Evolutionary conservation across 2,888 invertebrate species (phyloP).

Genomic region (Phorcus lineatus): DNA sequence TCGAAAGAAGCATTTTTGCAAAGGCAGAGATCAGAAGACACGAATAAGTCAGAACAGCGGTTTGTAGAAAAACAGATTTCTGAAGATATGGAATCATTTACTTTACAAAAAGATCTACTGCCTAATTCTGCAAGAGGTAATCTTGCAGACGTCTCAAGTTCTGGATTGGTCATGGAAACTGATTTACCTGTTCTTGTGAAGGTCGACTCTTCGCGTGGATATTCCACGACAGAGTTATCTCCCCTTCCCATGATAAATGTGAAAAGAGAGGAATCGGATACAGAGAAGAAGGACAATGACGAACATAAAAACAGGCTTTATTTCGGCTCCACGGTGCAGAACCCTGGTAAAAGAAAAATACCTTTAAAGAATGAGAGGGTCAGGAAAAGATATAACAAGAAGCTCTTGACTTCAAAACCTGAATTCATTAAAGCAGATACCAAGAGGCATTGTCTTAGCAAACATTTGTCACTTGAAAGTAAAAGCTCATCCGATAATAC

Average conservation of each 20-base stretch:
- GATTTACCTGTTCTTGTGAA: background rate
- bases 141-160: too few relatives aligned
- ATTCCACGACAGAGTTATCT: background rate
- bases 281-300: background rate
- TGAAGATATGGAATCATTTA: too few relatives aligned
- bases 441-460: too few relatives aligned
- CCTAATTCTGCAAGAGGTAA: too few relatives aligned
- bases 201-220: background rate
- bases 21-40: too few relatives aligned
- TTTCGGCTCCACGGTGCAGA: background rate
- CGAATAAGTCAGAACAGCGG: too few relatives aligned
- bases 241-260: background rate
- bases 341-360: background rate
- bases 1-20: too few relatives aligned
- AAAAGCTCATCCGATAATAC: too few relatives aligned
- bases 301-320: background rate
- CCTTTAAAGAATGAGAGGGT: background rate
- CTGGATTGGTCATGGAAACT: background rate
- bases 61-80: too few relatives aligned
- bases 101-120: too few relatives aligned
- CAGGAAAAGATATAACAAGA: background rate
- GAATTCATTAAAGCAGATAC: too few relatives aligned
- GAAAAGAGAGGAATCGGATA: background rate
- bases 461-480: too few relatives aligned
- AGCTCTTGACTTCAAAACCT: background rate